phyloP scores from a whole-genome alignment of 2,113 vertebrate genomes.

The Oreotrochilus melanogaster region DNA sequence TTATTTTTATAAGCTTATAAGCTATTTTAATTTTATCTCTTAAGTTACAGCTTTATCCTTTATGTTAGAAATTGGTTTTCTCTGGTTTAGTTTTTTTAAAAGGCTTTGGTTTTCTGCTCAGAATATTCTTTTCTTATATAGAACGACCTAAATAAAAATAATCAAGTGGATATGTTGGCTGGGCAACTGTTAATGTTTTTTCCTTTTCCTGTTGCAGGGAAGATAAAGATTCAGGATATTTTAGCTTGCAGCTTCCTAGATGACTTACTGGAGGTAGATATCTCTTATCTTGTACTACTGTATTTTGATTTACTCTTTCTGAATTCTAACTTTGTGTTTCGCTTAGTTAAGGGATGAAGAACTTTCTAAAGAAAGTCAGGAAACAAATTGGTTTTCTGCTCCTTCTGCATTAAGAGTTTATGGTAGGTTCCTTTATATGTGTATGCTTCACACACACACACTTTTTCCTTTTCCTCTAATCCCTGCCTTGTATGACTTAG shows the following conservation, averaged over 20 bases:
- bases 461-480: not conserved
- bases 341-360: conserved; percentile 95
- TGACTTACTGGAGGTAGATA: conserved; percentile 92
- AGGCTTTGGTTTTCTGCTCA: not conserved
- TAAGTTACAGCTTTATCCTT: not conserved
- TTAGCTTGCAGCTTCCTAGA: conserved; percentile 98
- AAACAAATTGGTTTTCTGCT: conserved; percentile 99
- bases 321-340: conserved; percentile 64
- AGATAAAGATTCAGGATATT: conserved; percentile 99
- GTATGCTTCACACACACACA: not conserved
- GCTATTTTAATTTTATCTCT: not conserved
- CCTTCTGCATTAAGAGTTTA: conserved; percentile 95
- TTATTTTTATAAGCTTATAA: not conserved
- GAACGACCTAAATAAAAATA: not conserved
- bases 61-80: not conserved
- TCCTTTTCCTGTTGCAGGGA: conserved; percentile 81
- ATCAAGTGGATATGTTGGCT: not conserved
- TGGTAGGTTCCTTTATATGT: conserved; percentile 79
- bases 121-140: not conserved
- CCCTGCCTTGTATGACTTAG: not conserved
- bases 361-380: conserved; percentile 97
- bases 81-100: not conserved
- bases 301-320: conserved; percentile 33
- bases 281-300: conserved; percentile 5
- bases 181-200: not conserved